Base-by-base conservation (phyloP, 2,113 vertebrate species). In the Hucho hucho region DNA sequence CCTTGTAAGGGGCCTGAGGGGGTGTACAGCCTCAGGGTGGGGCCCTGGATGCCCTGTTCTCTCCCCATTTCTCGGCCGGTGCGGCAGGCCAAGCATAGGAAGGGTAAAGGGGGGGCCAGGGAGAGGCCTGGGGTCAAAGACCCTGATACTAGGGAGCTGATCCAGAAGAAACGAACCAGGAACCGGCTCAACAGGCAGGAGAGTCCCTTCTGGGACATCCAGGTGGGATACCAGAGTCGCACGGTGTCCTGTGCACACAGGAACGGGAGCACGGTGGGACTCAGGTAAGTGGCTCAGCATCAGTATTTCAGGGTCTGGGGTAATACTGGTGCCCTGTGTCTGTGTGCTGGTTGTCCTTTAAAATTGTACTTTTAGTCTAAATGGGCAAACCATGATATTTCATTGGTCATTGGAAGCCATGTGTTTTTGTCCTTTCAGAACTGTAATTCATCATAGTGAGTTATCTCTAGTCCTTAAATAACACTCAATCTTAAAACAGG, bases 141-240 rank as follows among this genome's bases (percentile, higher is more conserved):
- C 69, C 96, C 96, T 0, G 96, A 98, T 81, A 96, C 96, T 78
- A 95, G 92, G 0, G 97, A 99, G 59, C 94, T 99, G 2, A 96
- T 99, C 83, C 96, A 99, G 90, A 98, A 95, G 83, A 98, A 98
- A 84, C 93, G 97, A 25, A 97, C 92, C 73, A 90, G 96, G 66
- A 99, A 98, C 84, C 92, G 96, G 16, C 94, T 98, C 70, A 97
- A 95, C 85, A 93, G 97, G 7, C 96, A 96, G 28, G 98, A 99
- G 83, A 96, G 94, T 81, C 94, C 93, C 28, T 95, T 96, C 26
- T 99, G 96, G 96, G 96, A 97, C 87, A 95, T 99, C 81, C 95
- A 98, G 85, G 95, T 98, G 69, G 97, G 98, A 4, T 98, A 95
- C 90, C 97, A 98, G 91, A 95, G 94, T 12, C 91, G 98, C 28